Conservation (phyloP, 2,888 invertebrate species). For the Fragum whitleyi region DNA sequence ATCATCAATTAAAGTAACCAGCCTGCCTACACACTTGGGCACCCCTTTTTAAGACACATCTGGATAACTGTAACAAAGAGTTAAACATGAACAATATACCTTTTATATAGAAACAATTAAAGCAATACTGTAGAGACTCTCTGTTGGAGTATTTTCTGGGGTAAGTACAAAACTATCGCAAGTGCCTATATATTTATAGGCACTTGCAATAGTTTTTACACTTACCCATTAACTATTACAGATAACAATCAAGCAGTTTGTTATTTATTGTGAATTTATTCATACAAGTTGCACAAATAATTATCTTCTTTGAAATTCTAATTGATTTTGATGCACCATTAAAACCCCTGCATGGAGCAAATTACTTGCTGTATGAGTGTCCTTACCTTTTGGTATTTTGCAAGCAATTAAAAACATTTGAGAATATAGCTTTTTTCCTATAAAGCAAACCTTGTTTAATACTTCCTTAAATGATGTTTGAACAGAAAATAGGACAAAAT, state of each 20-base stretch:
- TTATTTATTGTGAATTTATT: not conserved
- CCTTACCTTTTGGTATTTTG: too few relatives aligned
- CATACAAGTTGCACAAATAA: not conserved
- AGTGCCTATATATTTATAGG: too few relatives aligned
- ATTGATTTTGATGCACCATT: constrained; percentile 4
- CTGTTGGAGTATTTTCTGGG: not conserved
- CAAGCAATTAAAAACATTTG: too few relatives aligned
- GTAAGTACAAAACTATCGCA: too few relatives aligned
- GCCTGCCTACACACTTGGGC: constrained; percentile 3
- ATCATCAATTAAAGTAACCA: not conserved
- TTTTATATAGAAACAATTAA: not conserved
- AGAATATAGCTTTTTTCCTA: too few relatives aligned
- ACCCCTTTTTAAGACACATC: not conserved
- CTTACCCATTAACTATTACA: too few relatives aligned
- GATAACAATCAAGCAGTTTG: not conserved
- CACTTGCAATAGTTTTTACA: too few relatives aligned
- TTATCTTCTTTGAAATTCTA: not conserved
- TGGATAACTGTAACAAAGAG: not conserved
- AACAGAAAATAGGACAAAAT: too few relatives aligned
- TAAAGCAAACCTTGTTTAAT: too few relatives aligned
- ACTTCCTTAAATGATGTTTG: too few relatives aligned
- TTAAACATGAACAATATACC: constrained; percentile 1
- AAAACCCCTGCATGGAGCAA: not conserved
- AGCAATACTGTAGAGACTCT: not conserved
- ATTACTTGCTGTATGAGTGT: not conserved